Evolutionary conservation across 2,888 invertebrate genomes (phyloP), one percentile per base, ranked within the genome.

Genomic region (Trissolcus brochymenae): DNA sequence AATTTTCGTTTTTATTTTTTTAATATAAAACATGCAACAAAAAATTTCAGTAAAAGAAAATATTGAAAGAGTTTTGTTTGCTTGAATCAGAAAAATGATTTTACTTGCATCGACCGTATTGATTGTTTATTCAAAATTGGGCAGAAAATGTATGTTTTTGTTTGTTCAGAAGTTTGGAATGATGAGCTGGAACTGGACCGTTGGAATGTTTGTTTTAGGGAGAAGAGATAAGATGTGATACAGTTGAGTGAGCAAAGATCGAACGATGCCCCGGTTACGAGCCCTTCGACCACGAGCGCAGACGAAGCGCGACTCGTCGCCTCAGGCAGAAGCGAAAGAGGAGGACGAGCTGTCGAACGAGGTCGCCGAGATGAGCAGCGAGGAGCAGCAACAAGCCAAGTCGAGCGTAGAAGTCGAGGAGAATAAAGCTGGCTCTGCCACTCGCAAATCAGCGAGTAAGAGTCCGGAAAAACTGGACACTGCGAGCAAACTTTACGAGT

Each of bases 371-470:
- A 49, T 60, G 41, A 21, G n/a, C 29, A 50, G 21, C 60, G 54
- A 60, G 29, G 72, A 75, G 29, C 56, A 73, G 2, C 46, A 82
- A 82, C 59, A 77, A 79, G 71, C 6, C 1, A 81, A 54, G 41
- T 13, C 68, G 25, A 53, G 17, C 19, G 43, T 54, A 4, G 62
- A 64, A 1, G 41, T 56, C 17, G 17, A 1, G 9, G 56, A 56
- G 40, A 21, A 56, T 9, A 17, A 56, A 4, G 4, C 46, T 13
- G 40, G 55, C n/a, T 16, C 35, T 21, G 14, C 88, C 51, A 90
- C 91, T 14, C 90, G 90, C 68, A 77, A 76, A 82, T 90, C 90
- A 55, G 86, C 89, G 11, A 90, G 90, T 29, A 90, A 91, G 59
- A 87, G 85, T 62, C 86, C 84, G 25, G 91, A 91, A 46, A 90